These are phyloP conservation scores for Lepidurus apus DNA, from an alignment of 1,140 invertebrate genomes.

Conservation along the genomic window DNA sequence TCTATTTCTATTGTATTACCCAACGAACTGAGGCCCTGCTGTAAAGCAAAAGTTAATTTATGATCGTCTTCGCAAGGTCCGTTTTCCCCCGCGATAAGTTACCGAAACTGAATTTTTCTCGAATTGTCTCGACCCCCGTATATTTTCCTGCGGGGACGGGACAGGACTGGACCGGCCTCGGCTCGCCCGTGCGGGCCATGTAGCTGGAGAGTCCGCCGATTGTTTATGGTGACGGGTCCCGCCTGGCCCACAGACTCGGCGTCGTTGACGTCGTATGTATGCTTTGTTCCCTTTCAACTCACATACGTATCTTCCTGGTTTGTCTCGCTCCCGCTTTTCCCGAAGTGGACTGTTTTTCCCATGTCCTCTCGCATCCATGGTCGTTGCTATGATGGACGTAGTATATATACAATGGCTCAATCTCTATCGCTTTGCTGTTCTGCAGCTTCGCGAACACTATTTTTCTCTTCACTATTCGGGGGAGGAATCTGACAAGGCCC, in stretches of 20 bases:
- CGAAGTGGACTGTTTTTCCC: not conserved
- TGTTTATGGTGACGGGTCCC: not conserved
- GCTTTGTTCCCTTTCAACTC: not conserved
- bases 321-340: not conserved
- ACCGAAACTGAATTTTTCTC: not conserved
- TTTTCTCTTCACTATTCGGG: not conserved
- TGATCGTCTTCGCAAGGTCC: not conserved
- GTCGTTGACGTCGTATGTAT: not conserved
- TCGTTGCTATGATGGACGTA: not conserved
- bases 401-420: not conserved
- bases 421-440: not conserved
- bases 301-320: not conserved
- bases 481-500: not conserved
- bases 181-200: not conserved
- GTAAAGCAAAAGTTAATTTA: not conserved
- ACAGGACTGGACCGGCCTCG: not conserved
- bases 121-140: not conserved
- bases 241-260: constrained; percentile 8
- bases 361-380: not conserved
- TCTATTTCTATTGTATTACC: not conserved
- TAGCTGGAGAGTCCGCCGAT: not conserved
- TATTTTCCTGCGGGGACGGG: not conserved
- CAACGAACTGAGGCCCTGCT: not conserved
- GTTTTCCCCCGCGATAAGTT: not conserved
- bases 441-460: not conserved